Evolutionary conservation across 2,113 vertebrate genomes (phyloP).

Genomic region (Cettia cetti): DNA sequence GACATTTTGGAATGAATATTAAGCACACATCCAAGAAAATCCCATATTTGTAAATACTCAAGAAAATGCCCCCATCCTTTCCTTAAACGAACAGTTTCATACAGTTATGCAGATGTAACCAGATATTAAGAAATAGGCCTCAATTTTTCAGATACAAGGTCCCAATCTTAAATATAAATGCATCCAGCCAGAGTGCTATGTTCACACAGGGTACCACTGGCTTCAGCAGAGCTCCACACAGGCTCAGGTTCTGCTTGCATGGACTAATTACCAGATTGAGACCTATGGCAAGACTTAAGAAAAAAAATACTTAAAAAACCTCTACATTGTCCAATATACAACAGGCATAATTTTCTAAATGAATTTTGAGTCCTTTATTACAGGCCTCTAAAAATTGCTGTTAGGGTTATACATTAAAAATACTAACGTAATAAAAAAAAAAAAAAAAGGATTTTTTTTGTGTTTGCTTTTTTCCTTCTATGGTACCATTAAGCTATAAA

Average conservation of each 20-base stretch:
- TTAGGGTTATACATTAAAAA: slow-evolving; percentile 74
- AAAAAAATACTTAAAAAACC: background rate
- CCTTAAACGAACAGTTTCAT: background rate
- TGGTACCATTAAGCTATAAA: slow-evolving; percentile 77
- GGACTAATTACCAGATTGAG: background rate
- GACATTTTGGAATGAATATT: background rate
- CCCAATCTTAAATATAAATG: background rate
- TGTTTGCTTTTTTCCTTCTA: slow-evolving; percentile 68
- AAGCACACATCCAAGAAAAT: background rate
- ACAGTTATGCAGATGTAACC: background rate
- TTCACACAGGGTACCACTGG: background rate
- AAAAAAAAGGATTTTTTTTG: background rate
- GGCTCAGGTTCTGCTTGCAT: background rate
- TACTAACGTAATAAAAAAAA: slow-evolving; percentile 59
- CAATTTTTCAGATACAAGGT: background rate
- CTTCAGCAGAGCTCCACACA: background rate
- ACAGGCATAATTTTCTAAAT: slow-evolving; percentile 65
- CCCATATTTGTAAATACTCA: background rate
- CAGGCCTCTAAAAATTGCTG: slow-evolving; percentile 63
- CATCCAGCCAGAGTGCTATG: background rate
- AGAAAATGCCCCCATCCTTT: background rate
- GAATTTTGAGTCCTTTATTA: slow-evolving; percentile 69
- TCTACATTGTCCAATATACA: slow-evolving; percentile 58
- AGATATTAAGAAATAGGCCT: slow-evolving; percentile 35
- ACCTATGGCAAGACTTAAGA: background rate